Base-by-base conservation (phyloP, 1,140 invertebrate genomes). In the Drosophila chauvacae region DNA sequence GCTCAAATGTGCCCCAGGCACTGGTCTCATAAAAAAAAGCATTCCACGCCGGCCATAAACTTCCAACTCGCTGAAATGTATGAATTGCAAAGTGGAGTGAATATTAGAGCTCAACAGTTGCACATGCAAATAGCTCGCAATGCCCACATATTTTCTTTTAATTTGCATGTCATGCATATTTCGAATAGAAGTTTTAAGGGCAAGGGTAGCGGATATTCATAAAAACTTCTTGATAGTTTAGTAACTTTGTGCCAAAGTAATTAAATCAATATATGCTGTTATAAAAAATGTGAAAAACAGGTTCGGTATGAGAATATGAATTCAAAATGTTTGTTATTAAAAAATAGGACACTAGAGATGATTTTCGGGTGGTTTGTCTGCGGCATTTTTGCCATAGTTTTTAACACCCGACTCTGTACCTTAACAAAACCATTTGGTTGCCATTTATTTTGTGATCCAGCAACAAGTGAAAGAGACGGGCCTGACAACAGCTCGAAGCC, bases 131-230 rank as follows among this genome's bases (percentile, higher is more conserved):
- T 66, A 42, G 47, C 26, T 44, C 14, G 18, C 30, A 45, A 56
- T 39, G 30, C 66, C 44, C 39, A 55, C 33, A 70, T 56, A 70
- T 68, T 70, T 70, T 48, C 66, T 70, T 70, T 70, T 70, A 68
- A 70, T 70, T 70, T 55, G 14, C 66, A 63, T 44, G 61, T 44
- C 39, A 33, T 61, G 39, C 57, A 64, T 64, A 64, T 64, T 61
- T 64, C 14, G 39, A 23, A 30, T 26, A n/a, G 7, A n/a, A 26
- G 39, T 42, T 10, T n/a, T 60, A 42, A 13, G 26, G 16, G 10
- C 26, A 20, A 3, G 7, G 3, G n/a, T 42, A 9, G 28, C 14
- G n/a, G 13, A 16, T n/a, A 41, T n/a, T 57, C 55, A 41, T 18
- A 57, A 13, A 42, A 57, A 41, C 18, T 57, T 35, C 35, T 13